phyloP scores from a whole-genome alignment of 2,113 vertebrate species.

The Prinia subflava region DNA sequence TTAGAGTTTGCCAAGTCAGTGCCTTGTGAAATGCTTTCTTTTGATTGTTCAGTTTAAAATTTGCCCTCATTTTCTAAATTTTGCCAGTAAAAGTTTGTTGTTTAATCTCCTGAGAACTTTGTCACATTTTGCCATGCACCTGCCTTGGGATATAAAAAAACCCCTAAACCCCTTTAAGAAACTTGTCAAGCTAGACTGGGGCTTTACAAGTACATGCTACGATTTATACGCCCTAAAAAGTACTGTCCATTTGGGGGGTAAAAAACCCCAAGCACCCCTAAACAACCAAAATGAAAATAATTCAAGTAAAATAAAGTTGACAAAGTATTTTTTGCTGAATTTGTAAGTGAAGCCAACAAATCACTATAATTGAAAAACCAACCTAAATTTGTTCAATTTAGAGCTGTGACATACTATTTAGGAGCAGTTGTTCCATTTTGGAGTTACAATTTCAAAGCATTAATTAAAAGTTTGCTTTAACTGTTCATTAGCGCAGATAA shows the following conservation, averaged over 20 bases:
- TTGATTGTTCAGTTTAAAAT: not conserved
- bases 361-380: not conserved
- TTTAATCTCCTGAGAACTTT: not conserved
- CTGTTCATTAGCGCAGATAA: not conserved
- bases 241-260: not conserved
- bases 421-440: not conserved
- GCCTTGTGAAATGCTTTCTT: not conserved
- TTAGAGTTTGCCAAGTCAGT: not conserved
- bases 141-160: not conserved
- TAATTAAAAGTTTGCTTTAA: not conserved
- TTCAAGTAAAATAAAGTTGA: not conserved
- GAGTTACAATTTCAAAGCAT: not conserved
- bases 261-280: not conserved
- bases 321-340: not conserved
- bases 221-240: not conserved
- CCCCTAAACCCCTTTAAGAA: not conserved
- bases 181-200: not conserved
- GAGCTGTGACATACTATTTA: not conserved
- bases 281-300: not conserved
- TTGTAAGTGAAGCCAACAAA: not conserved
- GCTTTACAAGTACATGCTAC: not conserved
- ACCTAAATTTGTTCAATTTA: not conserved
- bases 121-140: not conserved
- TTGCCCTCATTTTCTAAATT: not conserved
- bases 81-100: not conserved